Conservation (phyloP, 2,113 vertebrate species). For the Thamnophis sirtalis region DNA sequence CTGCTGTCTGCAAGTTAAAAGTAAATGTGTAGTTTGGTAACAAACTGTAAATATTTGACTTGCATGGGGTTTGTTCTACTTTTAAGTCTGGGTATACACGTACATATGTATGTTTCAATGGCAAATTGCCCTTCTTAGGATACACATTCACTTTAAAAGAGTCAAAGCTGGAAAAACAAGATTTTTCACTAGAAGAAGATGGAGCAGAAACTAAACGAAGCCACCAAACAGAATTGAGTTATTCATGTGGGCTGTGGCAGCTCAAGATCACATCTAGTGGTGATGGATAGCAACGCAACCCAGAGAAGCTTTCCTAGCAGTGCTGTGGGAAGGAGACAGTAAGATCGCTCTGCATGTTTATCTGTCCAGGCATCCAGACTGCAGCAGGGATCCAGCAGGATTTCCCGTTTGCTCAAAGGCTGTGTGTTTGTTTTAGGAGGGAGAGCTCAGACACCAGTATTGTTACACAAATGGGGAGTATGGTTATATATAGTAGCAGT, state of each 20-base stretch:
- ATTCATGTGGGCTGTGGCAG: neutral
- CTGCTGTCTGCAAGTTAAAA: neutral
- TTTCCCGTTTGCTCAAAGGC: constrained; percentile 62
- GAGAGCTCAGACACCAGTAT: constrained; percentile 59
- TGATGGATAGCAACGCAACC: neutral
- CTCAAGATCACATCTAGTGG: neutral
- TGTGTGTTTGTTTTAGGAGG: constrained; percentile 66
- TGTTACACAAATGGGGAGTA: constrained; percentile 52
- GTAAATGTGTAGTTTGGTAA: neutral
- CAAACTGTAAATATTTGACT: neutral
- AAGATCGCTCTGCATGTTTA: constrained; percentile 43
- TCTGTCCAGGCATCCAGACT: constrained; percentile 51
- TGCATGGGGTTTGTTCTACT: neutral
- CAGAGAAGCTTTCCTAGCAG: neutral
- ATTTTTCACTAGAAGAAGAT: neutral
- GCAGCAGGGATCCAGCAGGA: constrained; percentile 63
- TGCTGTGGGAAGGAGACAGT: accelerated
- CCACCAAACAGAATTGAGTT: neutral
- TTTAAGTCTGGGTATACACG: neutral
- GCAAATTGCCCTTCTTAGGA: neutral
- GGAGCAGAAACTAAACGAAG: neutral
- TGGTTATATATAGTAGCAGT: constrained; percentile 67
- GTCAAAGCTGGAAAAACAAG: neutral
- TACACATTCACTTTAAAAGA: neutral
- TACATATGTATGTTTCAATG: neutral